phyloP scores from a whole-genome alignment of 2,888 invertebrate genomes.

The Ganaspis brasiliensis region DNA sequence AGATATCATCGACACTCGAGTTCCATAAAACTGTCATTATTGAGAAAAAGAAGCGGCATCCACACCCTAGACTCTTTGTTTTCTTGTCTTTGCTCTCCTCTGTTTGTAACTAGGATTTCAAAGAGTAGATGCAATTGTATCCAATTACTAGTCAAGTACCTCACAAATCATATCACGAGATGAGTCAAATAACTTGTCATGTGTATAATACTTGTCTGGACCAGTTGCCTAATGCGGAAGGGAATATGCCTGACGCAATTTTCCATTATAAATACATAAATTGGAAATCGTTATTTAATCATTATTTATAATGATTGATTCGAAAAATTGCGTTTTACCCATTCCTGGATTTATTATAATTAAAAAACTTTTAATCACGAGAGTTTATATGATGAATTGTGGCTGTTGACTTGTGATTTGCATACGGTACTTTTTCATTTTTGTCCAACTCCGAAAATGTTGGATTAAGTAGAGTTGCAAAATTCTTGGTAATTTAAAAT shows the following conservation, averaged over 20 bases:
- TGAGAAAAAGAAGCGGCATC: conserved; percentile 17
- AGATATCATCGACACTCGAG: conserved; percentile 30
- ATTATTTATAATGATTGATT: conserved; percentile 15
- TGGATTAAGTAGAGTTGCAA: too few species aligned
- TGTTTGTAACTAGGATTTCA: neutral
- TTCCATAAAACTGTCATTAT: conserved; percentile 41
- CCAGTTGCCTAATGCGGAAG: conserved; percentile 18
- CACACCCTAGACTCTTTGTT: conserved; percentile 4
- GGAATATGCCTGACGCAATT: neutral
- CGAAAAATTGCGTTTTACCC: neutral
- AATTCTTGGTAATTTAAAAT: too few species aligned
- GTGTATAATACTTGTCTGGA: neutral
- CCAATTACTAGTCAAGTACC: conserved; percentile 29
- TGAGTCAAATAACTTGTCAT: conserved; percentile 17
- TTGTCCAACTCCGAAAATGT: too few species aligned
- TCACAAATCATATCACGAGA: conserved; percentile 39
- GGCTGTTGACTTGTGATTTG: neutral
- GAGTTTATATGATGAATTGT: conserved; percentile 5
- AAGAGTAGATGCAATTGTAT: neutral
- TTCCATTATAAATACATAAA: conserved; percentile 1
- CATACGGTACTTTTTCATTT: too few species aligned
- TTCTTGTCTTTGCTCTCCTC: conserved; percentile 17
- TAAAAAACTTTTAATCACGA: conserved; percentile 1
- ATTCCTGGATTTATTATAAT: conserved; percentile 11
- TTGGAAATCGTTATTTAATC: neutral